phyloP scores from a whole-genome alignment of 2,888 invertebrate species.

The Sipha maydis region DNA sequence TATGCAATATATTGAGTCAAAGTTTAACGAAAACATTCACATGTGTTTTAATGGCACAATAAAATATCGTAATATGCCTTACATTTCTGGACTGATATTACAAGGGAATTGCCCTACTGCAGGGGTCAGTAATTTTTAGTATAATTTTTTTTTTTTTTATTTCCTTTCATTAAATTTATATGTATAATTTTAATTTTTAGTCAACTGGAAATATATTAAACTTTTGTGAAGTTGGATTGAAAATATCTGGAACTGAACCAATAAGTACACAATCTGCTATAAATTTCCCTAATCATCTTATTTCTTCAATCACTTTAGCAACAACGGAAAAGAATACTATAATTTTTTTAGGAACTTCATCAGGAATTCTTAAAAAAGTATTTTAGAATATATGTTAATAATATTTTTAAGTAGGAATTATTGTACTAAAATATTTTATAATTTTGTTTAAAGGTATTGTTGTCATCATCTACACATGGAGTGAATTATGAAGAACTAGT shows the following conservation, averaged over 20 bases:
- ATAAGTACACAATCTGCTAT: slow-evolving; percentile 81
- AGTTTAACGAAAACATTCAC: slow-evolving; percentile 96
- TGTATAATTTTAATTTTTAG: slow-evolving; percentile 67
- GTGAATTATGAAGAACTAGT: slow-evolving; percentile 87
- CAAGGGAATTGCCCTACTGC: slow-evolving; percentile 91
- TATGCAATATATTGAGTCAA: slow-evolving; percentile 87
- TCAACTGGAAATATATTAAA: slow-evolving; percentile 89
- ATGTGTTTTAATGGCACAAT: slow-evolving; percentile 96
- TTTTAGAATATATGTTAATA: slow-evolving; percentile 62
- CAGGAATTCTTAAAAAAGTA: slow-evolving; percentile 88
- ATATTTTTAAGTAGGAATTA: not conserved
- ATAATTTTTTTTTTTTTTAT: slow-evolving; percentile 10
- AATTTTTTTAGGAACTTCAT: slow-evolving; percentile 90
- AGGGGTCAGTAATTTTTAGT: slow-evolving; percentile 71
- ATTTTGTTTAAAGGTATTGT: slow-evolving; percentile 71
- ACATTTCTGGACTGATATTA: slow-evolving; percentile 89
- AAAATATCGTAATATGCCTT: slow-evolving; percentile 90
- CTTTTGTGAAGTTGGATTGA: slow-evolving; percentile 91
- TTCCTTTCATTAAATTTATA: slow-evolving; percentile 19
- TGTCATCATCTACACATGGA: slow-evolving; percentile 76
- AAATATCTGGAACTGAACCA: slow-evolving; percentile 89
- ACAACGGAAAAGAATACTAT: slow-evolving; percentile 92
- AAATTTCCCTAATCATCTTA: slow-evolving; percentile 81
- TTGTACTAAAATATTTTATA: not conserved
- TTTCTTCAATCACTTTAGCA: slow-evolving; percentile 87